These are phyloP conservation scores for Rotaria sp. DNA, from an alignment of 2,888 invertebrate species.

Conservation along the genomic window DNA sequence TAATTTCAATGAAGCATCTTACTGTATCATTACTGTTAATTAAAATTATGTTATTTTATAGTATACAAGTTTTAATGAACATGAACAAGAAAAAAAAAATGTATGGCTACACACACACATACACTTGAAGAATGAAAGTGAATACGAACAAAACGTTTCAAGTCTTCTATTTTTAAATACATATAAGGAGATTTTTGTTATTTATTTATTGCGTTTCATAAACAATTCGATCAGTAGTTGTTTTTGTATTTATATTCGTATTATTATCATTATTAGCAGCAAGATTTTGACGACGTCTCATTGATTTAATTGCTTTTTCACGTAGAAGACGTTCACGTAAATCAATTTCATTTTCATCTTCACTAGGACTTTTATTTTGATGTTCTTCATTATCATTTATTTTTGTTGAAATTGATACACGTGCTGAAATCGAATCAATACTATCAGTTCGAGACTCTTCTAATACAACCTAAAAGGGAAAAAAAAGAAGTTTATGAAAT, in stretches of 20 bases:
- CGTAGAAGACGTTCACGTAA: constrained; percentile 9
- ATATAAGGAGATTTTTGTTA: too few relatives aligned
- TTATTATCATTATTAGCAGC: neutral
- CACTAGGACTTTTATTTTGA: neutral
- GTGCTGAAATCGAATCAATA: neutral
- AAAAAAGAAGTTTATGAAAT: too few relatives aligned
- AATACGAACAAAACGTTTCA: neutral
- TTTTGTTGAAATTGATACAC: neutral
- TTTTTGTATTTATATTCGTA: neutral
- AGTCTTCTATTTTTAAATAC: neutral
- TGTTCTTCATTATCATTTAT: neutral
- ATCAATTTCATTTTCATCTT: constrained; percentile 4
- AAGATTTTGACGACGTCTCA: neutral
- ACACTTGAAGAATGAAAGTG: constrained; percentile 1
- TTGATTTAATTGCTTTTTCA: neutral
- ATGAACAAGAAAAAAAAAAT: neutral
- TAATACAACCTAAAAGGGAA: neutral
- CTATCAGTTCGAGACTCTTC: neutral
- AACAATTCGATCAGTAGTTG: neutral
- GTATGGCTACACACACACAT: neutral
- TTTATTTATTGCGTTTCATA: neutral
- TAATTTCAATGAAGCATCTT: too few relatives aligned
- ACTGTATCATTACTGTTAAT: neutral
- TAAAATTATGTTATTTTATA: neutral
- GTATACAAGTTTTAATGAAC: neutral